These are phyloP conservation scores for Machimus atricapillus DNA, from an alignment of 2,888 invertebrate species.

Conservation along the genomic window DNA sequence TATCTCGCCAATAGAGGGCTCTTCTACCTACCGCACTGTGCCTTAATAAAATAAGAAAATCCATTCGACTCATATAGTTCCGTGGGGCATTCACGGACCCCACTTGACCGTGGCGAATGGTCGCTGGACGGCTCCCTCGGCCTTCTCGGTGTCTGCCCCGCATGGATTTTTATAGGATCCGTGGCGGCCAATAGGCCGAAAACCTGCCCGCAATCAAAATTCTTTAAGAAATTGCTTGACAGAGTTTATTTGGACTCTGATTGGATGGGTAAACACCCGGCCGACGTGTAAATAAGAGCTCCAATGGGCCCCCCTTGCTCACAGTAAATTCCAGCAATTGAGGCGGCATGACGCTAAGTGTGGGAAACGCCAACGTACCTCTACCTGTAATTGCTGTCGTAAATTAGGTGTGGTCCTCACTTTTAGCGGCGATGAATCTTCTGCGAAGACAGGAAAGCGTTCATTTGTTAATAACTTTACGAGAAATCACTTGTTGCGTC, in stretches of 20 bases:
- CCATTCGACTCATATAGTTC: constrained; percentile 7
- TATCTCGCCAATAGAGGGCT: constrained; percentile 37
- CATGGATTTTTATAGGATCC: neutral
- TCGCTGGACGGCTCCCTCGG: neutral
- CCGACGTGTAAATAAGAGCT: constrained; percentile 27
- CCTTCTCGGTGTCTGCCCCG: neutral
- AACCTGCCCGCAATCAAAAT: constrained; percentile 33
- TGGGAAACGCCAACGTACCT: constrained; percentile 28
- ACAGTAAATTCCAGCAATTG: constrained; percentile 30
- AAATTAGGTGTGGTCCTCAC: constrained; percentile 40
- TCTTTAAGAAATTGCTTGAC: constrained; percentile 23
- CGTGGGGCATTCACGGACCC: constrained; percentile 6
- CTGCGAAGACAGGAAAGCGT: constrained; percentile 27
- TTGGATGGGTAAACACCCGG: constrained; percentile 33
- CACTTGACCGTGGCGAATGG: constrained; percentile 34
- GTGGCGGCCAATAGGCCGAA: neutral
- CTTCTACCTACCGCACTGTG: constrained; percentile 37
- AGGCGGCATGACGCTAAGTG: constrained; percentile 23
- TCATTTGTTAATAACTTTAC: constrained; percentile 33
- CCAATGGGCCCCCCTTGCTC: constrained; percentile 10
- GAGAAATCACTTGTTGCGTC: constrained; percentile 29
- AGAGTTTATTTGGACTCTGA: constrained; percentile 40
- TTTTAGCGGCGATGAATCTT: constrained; percentile 26
- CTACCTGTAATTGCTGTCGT: constrained; percentile 29
- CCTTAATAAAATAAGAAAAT: constrained; percentile 5